phyloP scores from a whole-genome alignment of 2,113 vertebrate species.

The Gasterosteus aculeatus region DNA sequence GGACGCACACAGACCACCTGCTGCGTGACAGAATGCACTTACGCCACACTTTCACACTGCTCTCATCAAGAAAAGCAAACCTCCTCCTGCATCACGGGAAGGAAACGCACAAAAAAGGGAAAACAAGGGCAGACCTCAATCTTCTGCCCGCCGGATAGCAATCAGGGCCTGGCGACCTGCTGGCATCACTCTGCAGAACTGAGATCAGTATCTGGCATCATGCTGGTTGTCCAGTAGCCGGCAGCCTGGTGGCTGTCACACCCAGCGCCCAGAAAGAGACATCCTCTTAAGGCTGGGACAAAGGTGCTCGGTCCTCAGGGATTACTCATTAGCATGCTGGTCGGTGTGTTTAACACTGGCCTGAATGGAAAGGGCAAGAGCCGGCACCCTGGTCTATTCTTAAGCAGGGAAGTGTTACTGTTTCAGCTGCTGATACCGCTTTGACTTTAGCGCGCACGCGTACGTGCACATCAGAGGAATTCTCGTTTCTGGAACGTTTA shows the following conservation, averaged over 20 bases:
- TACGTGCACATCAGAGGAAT: slow-evolving; percentile 69
- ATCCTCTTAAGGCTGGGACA: slow-evolving; percentile 75
- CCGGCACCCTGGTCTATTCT: slow-evolving; percentile 71
- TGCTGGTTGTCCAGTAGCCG: slow-evolving; percentile 68
- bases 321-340: slow-evolving; percentile 82
- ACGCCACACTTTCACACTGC: slow-evolving; percentile 62
- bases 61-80: slow-evolving; percentile 42
- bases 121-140: slow-evolving; percentile 65
- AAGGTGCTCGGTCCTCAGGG: slow-evolving; percentile 80
- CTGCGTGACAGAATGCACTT: slow-evolving; percentile 61
- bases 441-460: slow-evolving; percentile 70
- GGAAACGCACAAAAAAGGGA: slow-evolving; percentile 42
- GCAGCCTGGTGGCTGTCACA: slow-evolving; percentile 79
- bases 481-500: slow-evolving; percentile 47
- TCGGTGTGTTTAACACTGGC: slow-evolving; percentile 81
- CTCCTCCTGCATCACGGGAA: slow-evolving; percentile 53
- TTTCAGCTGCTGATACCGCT: slow-evolving; percentile 78
- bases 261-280: slow-evolving; percentile 76
- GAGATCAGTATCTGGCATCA: slow-evolving; percentile 73
- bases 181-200: slow-evolving; percentile 61
- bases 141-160: slow-evolving; percentile 62
- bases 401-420: slow-evolving; percentile 77
- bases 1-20: slow-evolving; percentile 69
- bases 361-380: slow-evolving; percentile 79
- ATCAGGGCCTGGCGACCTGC: slow-evolving; percentile 70